Percentiles rank a stretch among this genome's conserved stretches.
These are phyloP conservation scores for Myripristis jacobus DNA, from an alignment of 2,797 vertebrate genomes.

Conservation along the genomic window DNA sequence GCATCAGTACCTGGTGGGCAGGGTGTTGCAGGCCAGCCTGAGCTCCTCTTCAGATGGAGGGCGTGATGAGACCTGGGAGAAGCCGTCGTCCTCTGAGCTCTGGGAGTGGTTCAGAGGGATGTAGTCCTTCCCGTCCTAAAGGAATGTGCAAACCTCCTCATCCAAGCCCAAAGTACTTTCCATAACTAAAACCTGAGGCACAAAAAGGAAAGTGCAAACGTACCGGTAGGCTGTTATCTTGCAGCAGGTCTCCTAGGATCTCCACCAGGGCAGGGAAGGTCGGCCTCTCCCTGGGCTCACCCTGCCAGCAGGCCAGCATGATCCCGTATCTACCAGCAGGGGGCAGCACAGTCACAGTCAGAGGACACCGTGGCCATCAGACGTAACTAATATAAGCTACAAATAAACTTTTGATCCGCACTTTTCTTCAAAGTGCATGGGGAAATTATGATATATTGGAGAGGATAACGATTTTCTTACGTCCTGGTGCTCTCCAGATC, in stretches of 20 bases:
- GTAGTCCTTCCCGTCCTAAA: conserved; percentile 90
- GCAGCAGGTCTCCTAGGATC: conserved; percentile 94
- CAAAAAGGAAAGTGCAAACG: conserved; percentile 48
- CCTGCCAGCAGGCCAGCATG: conserved; percentile 98
- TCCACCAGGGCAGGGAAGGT: conserved; percentile 93
- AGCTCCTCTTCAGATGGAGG: conserved; percentile 89
- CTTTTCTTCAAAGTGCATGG: background rate
- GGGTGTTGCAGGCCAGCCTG: conserved; percentile 86
- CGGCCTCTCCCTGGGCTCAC: conserved; percentile 94
- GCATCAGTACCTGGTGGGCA: conserved; percentile 88
- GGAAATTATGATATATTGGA: conserved; percentile 5
- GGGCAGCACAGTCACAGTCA: conserved; percentile 62
- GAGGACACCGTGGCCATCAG: background rate
- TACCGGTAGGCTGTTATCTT: conserved; percentile 90
- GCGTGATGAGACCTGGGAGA: conserved; percentile 91
- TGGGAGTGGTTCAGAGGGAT: conserved; percentile 88
- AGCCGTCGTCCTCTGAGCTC: conserved; percentile 94
- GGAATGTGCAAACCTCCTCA: conserved; percentile 18
- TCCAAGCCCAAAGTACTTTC: background rate
- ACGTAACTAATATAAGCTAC: background rate
- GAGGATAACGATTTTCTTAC: background rate
- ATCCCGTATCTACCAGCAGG: conserved; percentile 90
- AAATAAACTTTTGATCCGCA: background rate
- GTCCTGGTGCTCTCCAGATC: background rate
- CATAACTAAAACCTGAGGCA: background rate